Percentiles rank a stretch among this genome's conserved stretches.
Evolutionary conservation across 2,888 invertebrate species (phyloP).

Genomic region (Stenurella melanura): DNA sequence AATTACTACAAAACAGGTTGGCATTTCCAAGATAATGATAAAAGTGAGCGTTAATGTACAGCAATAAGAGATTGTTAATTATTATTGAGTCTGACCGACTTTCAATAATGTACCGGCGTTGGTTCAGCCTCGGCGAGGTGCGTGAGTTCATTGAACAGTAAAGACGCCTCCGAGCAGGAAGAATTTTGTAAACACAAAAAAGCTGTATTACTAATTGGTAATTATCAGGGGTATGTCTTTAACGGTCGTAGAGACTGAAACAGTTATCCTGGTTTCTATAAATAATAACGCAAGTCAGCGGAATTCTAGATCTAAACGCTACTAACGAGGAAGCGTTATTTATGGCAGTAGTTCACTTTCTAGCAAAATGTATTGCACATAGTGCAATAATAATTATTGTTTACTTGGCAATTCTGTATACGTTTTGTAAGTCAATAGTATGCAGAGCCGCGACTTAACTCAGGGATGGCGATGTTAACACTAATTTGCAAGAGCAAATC

Average conservation of each 20-base stretch:
- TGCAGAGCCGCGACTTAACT: too few relatives aligned
- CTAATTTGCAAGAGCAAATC: too few relatives aligned
- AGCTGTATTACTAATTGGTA: background rate
- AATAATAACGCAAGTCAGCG: background rate
- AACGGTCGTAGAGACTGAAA: background rate
- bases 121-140: constrained; percentile 10
- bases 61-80: constrained; percentile 27
- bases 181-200: constrained; percentile 16
- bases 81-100: constrained; percentile 34
- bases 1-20: constrained; percentile 10
- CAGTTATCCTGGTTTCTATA: constrained; percentile 13
- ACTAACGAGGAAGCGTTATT: background rate
- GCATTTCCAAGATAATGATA: constrained; percentile 24
- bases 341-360: background rate
- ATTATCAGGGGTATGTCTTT: constrained; percentile 13
- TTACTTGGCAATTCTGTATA: too few relatives aligned
- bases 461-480: too few relatives aligned
- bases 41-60: constrained; percentile 32
- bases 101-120: constrained; percentile 26
- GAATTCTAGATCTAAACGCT: background rate
- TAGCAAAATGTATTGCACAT: background rate
- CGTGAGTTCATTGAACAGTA: constrained; percentile 33
- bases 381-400: too few relatives aligned
- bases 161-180: constrained; percentile 5
- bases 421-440: too few relatives aligned